These are phyloP conservation scores for Orientallactaga bullata DNA, from an alignment of 2,113 vertebrate species.

Conservation along the genomic window DNA sequence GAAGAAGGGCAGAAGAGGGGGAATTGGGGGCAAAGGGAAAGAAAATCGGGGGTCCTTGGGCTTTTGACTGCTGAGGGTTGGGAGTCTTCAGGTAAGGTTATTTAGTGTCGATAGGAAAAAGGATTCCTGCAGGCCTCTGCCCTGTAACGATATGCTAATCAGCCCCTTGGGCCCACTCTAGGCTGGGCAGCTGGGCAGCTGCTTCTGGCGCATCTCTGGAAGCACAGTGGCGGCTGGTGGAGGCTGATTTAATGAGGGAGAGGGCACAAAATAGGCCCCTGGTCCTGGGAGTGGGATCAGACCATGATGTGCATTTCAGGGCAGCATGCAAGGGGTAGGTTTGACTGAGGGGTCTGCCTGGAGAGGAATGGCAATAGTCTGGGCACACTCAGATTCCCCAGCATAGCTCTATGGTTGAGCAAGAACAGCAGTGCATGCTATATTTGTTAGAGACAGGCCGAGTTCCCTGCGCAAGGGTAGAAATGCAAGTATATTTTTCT, in stretches of 20 bases:
- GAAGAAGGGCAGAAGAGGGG: accelerated
- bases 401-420: background rate
- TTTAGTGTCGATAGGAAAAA: conserved; percentile 62
- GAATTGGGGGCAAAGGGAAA: background rate
- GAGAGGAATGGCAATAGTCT: background rate
- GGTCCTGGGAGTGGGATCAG: conserved; percentile 27
- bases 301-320: background rate
- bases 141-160: conserved; percentile 70
- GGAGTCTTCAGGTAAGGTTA: conserved; percentile 42
- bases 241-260: conserved; percentile 63
- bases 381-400: background rate
- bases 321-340: background rate
- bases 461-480: background rate
- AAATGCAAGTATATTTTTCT: conserved; percentile 62
- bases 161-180: conserved; percentile 68
- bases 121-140: conserved; percentile 50
- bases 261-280: background rate
- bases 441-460: conserved; percentile 63
- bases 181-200: conserved; percentile 65
- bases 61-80: background rate
- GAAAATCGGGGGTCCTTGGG: background rate
- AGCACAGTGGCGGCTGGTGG: conserved; percentile 46
- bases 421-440: conserved; percentile 1
- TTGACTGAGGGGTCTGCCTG: background rate
- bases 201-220: conserved; percentile 34